These are phyloP conservation scores for Zaprionus lachaisei DNA, from an alignment of 1,140 invertebrate species.

Conservation along the genomic window DNA sequence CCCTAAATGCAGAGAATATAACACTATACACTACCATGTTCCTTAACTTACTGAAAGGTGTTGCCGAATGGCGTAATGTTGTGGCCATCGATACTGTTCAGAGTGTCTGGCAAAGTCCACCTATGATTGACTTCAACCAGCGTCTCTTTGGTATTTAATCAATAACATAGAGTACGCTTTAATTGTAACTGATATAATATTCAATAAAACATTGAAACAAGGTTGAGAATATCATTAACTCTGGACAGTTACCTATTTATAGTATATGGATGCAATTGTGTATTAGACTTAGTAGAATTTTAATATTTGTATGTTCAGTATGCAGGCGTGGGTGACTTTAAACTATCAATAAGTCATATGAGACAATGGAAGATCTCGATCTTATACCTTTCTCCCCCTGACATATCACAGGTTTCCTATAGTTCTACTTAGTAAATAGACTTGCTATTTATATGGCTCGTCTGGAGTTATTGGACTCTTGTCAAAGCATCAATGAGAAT, in stretches of 20 bases:
- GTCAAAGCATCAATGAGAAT: background rate
- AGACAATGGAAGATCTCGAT: background rate
- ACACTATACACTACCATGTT: constrained; percentile 66
- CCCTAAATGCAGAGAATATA: constrained; percentile 59
- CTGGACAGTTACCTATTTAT: background rate
- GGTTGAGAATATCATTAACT: background rate
- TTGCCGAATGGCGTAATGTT: constrained; percentile 61
- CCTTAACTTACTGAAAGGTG: constrained; percentile 53
- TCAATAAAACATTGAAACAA: background rate
- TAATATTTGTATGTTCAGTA: background rate
- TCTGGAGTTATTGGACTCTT: constrained; percentile 5
- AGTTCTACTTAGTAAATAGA: background rate
- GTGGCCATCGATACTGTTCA: constrained; percentile 63
- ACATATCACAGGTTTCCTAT: background rate
- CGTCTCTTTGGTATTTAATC: constrained; percentile 55
- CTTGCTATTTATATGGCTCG: background rate
- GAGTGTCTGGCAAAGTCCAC: constrained; percentile 71
- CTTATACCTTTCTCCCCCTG: background rate
- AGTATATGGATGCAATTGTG: constrained; percentile 2
- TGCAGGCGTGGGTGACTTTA: background rate
- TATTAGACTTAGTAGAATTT: background rate
- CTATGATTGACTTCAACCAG: constrained; percentile 61
- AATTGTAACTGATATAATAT: too few relatives aligned
- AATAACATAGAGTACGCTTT: background rate
- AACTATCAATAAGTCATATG: background rate